Percentiles rank a stretch among this genome's conserved stretches.
Evolutionary conservation across 1,140 invertebrate species (phyloP).

Genomic region (Polyergus mexicanus): DNA sequence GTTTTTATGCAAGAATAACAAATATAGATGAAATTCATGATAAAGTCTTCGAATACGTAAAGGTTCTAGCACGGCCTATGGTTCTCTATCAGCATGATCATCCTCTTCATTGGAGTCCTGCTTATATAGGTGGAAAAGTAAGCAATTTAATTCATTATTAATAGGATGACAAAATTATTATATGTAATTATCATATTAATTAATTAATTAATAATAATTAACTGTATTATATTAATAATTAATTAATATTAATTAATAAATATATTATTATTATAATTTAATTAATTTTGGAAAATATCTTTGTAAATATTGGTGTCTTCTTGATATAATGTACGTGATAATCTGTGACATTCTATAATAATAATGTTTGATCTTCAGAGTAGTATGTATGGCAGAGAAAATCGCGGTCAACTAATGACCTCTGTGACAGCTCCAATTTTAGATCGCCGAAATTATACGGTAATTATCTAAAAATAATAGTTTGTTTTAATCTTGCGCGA

Average conservation of each 20-base stretch:
- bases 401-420: slow-evolving; percentile 93
- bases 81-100: slow-evolving; percentile 96
- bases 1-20: slow-evolving; percentile 95
- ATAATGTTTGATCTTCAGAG: slow-evolving; percentile 85
- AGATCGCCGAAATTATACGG: slow-evolving; percentile 95
- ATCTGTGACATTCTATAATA: not conserved
- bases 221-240: no score
- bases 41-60: slow-evolving; percentile 96
- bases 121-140: slow-evolving; percentile 95
- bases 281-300: not conserved
- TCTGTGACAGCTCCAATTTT: slow-evolving; percentile 97
- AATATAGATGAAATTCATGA: slow-evolving; percentile 93
- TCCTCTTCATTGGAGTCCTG: slow-evolving; percentile 96
- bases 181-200: not conserved
- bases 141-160: slow-evolving; percentile 65
- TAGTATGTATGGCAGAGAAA: slow-evolving; percentile 90
- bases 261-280: not conserved
- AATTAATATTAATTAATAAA: no score
- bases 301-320: not conserved
- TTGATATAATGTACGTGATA: not conserved
- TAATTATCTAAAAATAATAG: slow-evolving; percentile 84
- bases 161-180: not conserved
- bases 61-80: slow-evolving; percentile 95
- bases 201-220: not conserved
- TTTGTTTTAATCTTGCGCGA: not conserved